Base-by-base conservation (phyloP, 2,888 invertebrate species). In the Spodoptera littoralis region DNA sequence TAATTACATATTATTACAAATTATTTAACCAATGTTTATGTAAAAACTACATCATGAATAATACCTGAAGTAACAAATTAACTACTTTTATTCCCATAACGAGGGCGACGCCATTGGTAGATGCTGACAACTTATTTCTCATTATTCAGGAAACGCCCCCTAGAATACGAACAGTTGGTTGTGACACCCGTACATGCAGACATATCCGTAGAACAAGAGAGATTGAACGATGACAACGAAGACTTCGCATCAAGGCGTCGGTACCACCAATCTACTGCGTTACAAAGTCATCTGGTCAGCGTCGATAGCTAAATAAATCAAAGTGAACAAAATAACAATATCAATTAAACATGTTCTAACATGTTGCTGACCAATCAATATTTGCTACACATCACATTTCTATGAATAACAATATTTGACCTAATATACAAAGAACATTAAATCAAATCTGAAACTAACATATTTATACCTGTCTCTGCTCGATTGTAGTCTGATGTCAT, bases 171-270 rank as follows among this genome's bases (percentile, higher is more conserved):
- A 85, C 98, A 98, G 88, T 96, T 98, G 76, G 97, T 98, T 4
- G 97, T 98, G 60, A 97, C 98, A 8, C 98, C 98, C 0, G 96
- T 97, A 11, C 97, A 97, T 89, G 96, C 97, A 0, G 97, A 97
- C 59, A 96, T 98, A 42, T 96, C 97, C 75, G 96, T 98, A 43
- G 96, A 97, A 74, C 97, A 98, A 59, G 97, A 98, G 66, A 98
- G 99, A 85, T 93, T 99, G 57, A 99, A 98, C 77, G 98, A 99
- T 86, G 98, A 98, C 85, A 99, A 99, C 90, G 97, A 97, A 90
- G 99, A 99, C 92, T 99, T 99, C 92, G 97, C 98, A 11, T 97
- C 97, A 61, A 96, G 99, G 74, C 96, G 98, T 80, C 96, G 98
- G 76, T 99, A 99, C 92, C 99, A 99, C 93, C 98, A 98, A 89